A percentile compares a stretch with the other conserved stretches of the same genome.
Evolutionary conservation across 2,113 vertebrate species (phyloP).

Genomic region (Rhombomys opimus): DNA sequence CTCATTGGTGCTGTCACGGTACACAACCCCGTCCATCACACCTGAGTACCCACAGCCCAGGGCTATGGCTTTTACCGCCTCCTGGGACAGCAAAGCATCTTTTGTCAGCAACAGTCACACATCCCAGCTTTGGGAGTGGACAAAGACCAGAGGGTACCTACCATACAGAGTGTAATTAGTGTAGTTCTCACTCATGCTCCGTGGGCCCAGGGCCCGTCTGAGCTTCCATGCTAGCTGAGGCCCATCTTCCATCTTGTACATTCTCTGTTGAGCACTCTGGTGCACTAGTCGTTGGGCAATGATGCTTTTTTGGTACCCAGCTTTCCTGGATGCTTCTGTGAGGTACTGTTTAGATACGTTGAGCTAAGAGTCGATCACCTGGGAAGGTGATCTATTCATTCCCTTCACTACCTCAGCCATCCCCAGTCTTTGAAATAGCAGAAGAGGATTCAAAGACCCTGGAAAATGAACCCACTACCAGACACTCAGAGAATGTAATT

Average conservation of each 20-base stretch:
- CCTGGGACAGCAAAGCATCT: background rate
- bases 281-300: background rate
- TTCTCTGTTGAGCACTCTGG: background rate
- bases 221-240: rapidly evolving
- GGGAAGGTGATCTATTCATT: background rate
- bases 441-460: background rate
- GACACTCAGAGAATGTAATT: background rate
- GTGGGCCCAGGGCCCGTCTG: rapidly evolving
- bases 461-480: background rate
- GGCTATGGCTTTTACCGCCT: no score
- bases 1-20: background rate
- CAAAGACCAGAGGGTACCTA: no score
- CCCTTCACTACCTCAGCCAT: background rate
- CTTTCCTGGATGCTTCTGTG: no score
- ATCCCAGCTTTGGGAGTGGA: no score
- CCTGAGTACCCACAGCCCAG: background rate
- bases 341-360: no score
- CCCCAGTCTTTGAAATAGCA: no score
- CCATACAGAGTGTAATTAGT: rapidly evolving
- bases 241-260: background rate
- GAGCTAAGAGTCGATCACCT: background rate
- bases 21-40: background rate
- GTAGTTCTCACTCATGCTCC: no score
- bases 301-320: no score
- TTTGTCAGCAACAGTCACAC: background rate